Conservation (phyloP, 2,888 invertebrate species). For the Oscheius onirici region DNA sequence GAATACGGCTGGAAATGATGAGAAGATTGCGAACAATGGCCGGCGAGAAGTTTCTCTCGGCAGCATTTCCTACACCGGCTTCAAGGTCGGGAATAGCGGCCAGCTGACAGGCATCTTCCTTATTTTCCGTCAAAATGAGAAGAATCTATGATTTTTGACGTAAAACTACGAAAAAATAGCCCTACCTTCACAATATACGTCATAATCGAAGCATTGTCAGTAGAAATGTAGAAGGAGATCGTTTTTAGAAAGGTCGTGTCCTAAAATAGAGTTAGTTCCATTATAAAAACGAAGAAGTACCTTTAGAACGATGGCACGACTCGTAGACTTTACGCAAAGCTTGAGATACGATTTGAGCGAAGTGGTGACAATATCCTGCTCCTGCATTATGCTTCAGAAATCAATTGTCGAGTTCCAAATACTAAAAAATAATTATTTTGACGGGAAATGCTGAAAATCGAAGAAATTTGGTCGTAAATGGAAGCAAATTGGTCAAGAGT, state of each 20-base stretch:
- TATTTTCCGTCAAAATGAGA: conserved; percentile 43
- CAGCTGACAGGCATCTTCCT: conserved; percentile 40
- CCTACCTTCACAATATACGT: conserved; percentile 44
- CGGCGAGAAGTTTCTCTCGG: conserved; percentile 42
- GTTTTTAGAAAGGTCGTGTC: conserved; percentile 44
- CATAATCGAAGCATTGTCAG: conserved; percentile 41
- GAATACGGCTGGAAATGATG: conserved; percentile 43
- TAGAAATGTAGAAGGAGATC: conserved; percentile 36
- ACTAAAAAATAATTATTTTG: conserved; percentile 7
- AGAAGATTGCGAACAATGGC: conserved; percentile 47
- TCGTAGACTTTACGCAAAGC: conserved; percentile 45
- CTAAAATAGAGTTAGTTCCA: conserved; percentile 34
- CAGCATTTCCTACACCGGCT: conserved; percentile 34
- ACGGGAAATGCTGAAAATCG: not conserved
- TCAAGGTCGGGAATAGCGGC: conserved; percentile 34
- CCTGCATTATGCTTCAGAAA: not conserved
- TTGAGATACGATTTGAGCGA: conserved; percentile 48
- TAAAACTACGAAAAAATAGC: not conserved
- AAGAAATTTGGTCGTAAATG: too few species aligned
- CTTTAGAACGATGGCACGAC: conserved; percentile 42
- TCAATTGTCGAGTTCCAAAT: not conserved
- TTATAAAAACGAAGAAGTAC: conserved; percentile 5
- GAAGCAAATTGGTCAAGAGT: not conserved
- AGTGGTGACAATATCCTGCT: conserved; percentile 27
- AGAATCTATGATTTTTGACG: conserved; percentile 35